A percentile compares a stretch with the other conserved stretches of the same genome.
Conservation (phyloP, 2,888 invertebrate species). For the Gastracanthus pulcherrimus region DNA sequence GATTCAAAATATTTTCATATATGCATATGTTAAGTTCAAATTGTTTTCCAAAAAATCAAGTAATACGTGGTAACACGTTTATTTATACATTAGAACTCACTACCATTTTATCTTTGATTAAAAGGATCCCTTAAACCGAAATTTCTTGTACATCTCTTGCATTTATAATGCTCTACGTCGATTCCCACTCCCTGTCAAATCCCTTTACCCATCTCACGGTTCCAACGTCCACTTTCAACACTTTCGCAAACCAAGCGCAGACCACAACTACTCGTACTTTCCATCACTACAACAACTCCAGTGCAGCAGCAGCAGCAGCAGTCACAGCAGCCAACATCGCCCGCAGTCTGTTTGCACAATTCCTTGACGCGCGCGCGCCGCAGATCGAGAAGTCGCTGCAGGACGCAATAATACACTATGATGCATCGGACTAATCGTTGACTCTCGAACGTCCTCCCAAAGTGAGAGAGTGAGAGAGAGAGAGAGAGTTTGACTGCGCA, state of each 20-base stretch:
- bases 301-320: constrained; percentile 1
- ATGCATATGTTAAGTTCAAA: too few relatives aligned
- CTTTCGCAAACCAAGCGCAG: background rate
- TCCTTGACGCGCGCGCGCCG: background rate
- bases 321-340: background rate
- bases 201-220: background rate
- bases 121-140: too few relatives aligned
- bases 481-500: constrained; percentile 4
- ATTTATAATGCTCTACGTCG: too few relatives aligned
- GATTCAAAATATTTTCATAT: too few relatives aligned
- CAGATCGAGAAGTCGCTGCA: background rate
- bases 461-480: background rate
- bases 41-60: too few relatives aligned
- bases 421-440: constrained; percentile 20
- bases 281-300: background rate
- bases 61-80: too few relatives aligned
- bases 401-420: constrained; percentile 30
- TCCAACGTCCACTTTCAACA: background rate
- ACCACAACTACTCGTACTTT: background rate
- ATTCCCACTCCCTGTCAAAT: too few relatives aligned
- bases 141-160: too few relatives aligned
- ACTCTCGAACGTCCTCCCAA: background rate
- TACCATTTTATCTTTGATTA: too few relatives aligned
- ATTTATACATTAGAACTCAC: too few relatives aligned
- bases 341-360: background rate